phyloP scores from a whole-genome alignment of 2,888 invertebrate species.

The Netelia inedita region DNA sequence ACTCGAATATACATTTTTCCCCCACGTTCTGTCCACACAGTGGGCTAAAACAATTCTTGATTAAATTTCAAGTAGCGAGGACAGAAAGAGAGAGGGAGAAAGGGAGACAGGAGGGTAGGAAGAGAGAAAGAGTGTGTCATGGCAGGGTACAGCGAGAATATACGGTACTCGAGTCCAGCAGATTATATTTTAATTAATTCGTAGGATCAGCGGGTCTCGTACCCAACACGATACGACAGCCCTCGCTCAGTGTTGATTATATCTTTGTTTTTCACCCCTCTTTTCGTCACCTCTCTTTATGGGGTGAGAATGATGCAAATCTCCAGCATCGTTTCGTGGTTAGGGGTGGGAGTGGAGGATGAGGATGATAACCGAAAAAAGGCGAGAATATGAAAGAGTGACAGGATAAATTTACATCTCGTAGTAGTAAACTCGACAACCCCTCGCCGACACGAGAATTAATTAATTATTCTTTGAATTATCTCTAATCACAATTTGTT shows the following conservation, averaged over 20 bases:
- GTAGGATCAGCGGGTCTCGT: constrained; percentile 49
- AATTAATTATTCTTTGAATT: too few species aligned
- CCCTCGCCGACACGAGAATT: too few species aligned
- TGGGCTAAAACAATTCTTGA: constrained; percentile 63
- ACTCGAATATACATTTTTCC: constrained; percentile 23
- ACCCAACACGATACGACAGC: constrained; percentile 52
- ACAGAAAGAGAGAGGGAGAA: constrained; percentile 2
- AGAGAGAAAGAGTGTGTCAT: neutral
- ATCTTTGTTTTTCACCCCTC: neutral
- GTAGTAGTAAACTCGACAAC: too few species aligned
- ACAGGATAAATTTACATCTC: neutral
- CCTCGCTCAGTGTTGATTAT: constrained; percentile 48
- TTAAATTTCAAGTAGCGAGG: constrained; percentile 62
- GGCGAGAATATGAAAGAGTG: constrained; percentile 1
- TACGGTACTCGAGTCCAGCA: constrained; percentile 34
- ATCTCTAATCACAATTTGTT: too few species aligned
- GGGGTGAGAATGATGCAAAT: constrained; percentile 55
- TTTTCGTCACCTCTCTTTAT: neutral
- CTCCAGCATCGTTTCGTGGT: constrained; percentile 22
- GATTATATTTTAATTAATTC: constrained; percentile 68
- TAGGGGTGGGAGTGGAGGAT: neutral
- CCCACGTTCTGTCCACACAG: constrained; percentile 6
- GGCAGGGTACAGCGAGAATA: neutral
- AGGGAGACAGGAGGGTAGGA: constrained; percentile 1
- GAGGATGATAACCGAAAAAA: constrained; percentile 1